Percentiles rank a stretch among this genome's conserved stretches.
These are phyloP conservation scores for Athene cunicularia DNA, from an alignment of 2,113 vertebrate genomes.

Conservation along the genomic window DNA sequence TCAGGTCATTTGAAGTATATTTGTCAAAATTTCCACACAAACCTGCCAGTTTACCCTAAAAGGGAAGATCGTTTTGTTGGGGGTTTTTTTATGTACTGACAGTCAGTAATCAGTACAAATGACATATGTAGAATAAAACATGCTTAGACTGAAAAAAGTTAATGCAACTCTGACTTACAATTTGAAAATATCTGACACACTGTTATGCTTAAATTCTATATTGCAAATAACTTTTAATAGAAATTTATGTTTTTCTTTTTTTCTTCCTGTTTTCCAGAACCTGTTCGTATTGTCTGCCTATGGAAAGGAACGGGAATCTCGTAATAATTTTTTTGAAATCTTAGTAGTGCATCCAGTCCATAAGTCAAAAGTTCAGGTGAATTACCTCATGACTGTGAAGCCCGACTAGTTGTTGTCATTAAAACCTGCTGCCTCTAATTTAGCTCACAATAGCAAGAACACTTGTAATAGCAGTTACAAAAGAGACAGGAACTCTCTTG, in stretches of 20 bases:
- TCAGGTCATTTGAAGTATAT: slow-evolving; percentile 97
- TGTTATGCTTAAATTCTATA: neutral
- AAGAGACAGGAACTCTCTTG: neutral
- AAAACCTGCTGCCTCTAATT: slow-evolving; percentile 1
- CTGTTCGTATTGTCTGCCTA: neutral
- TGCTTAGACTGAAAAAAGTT: neutral
- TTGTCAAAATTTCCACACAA: slow-evolving; percentile 98
- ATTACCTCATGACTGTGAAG: neutral
- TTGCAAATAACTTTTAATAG: neutral
- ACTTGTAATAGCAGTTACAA: neutral
- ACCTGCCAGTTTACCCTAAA: slow-evolving; percentile 89
- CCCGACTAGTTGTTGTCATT: neutral
- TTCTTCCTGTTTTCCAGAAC: neutral
- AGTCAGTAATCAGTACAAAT: neutral
- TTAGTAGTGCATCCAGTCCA: neutral
- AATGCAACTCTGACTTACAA: neutral
- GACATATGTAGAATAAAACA: neutral
- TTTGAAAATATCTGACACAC: neutral
- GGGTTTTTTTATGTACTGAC: neutral
- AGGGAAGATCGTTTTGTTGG: too few relatives aligned
- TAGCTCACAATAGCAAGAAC: neutral
- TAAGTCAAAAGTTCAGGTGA: slow-evolving; percentile 17
- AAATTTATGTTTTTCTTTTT: neutral
- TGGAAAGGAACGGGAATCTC: neutral
- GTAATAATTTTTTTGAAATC: neutral